These are phyloP conservation scores for Octodonta nipae DNA, from an alignment of 2,888 invertebrate species.

Conservation along the genomic window DNA sequence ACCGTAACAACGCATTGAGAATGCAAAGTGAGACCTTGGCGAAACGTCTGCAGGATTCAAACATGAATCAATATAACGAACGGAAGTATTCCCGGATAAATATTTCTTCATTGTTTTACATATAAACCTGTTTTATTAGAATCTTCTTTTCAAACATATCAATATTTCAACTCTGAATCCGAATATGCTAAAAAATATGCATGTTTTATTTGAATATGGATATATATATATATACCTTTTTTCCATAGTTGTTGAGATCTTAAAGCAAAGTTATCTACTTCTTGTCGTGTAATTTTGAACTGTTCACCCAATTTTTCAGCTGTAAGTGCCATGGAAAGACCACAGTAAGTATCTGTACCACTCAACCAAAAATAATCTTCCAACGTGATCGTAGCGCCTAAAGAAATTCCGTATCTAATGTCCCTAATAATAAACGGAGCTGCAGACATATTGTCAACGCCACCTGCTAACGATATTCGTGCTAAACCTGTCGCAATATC, in stretches of 20 bases:
- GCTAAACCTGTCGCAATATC: constrained; percentile 77
- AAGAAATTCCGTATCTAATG: constrained; percentile 71
- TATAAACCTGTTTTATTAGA: too few relatives aligned
- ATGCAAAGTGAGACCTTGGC: too few relatives aligned
- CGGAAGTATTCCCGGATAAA: too few relatives aligned
- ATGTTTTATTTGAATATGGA: too few relatives aligned
- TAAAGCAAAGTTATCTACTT: constrained; percentile 74
- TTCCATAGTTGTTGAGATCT: constrained; percentile 81
- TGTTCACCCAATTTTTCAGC: constrained; percentile 85
- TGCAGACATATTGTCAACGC: constrained; percentile 91
- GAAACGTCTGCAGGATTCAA: too few relatives aligned
- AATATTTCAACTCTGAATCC: too few relatives aligned
- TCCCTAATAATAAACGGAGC: constrained; percentile 75
- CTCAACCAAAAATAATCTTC: constrained; percentile 86
- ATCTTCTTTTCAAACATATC: too few relatives aligned
- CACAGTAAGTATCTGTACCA: constrained; percentile 76
- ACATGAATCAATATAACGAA: too few relatives aligned
- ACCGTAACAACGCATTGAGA: too few relatives aligned
- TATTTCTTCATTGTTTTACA: too few relatives aligned
- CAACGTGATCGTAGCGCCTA: constrained; percentile 62
- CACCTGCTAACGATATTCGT: constrained; percentile 77
- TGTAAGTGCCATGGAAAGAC: constrained; percentile 89
- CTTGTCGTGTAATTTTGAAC: constrained; percentile 64
- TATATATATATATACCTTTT: too few relatives aligned
- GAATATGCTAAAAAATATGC: too few relatives aligned